Evolutionary conservation across 2,113 vertebrate species (phyloP).

Genomic region (Silurus meridionalis): DNA sequence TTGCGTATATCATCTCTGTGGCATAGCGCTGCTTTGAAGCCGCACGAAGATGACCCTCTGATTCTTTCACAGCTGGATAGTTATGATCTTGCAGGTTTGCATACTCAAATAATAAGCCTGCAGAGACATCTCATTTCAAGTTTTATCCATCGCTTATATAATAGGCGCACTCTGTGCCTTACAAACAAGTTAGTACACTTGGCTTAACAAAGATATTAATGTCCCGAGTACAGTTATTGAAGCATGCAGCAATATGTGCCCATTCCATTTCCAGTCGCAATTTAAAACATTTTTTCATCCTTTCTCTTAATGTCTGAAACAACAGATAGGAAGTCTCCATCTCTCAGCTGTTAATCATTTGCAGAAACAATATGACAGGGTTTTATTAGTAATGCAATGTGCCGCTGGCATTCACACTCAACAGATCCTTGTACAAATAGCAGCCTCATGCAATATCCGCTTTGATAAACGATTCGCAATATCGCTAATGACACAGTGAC

Average conservation of each 20-base stretch:
- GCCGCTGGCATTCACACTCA: constrained; percentile 39
- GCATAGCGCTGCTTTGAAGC: background rate
- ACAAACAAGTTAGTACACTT: constrained; percentile 29
- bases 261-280: constrained; percentile 6
- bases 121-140: constrained; percentile 39
- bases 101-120: constrained; percentile 43
- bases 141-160: constrained; percentile 30
- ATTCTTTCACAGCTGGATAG: constrained; percentile 29
- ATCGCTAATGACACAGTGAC: constrained; percentile 36
- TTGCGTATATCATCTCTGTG: background rate
- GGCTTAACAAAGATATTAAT: constrained; percentile 28
- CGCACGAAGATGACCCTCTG: background rate
- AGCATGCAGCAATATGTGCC: constrained; percentile 40
- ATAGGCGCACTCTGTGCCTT: constrained; percentile 24
- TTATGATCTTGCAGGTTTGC: constrained; percentile 19
- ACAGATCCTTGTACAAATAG: constrained; percentile 52
- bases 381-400: constrained; percentile 48
- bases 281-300: constrained; percentile 37
- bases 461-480: constrained; percentile 50
- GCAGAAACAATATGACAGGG: constrained; percentile 44
- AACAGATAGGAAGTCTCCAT: background rate
- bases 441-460: constrained; percentile 39
- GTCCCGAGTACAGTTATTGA: constrained; percentile 38
- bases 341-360: constrained; percentile 43
- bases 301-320: constrained; percentile 40